Conservation (phyloP, 2,113 vertebrate species). For the Corvus cornix region DNA sequence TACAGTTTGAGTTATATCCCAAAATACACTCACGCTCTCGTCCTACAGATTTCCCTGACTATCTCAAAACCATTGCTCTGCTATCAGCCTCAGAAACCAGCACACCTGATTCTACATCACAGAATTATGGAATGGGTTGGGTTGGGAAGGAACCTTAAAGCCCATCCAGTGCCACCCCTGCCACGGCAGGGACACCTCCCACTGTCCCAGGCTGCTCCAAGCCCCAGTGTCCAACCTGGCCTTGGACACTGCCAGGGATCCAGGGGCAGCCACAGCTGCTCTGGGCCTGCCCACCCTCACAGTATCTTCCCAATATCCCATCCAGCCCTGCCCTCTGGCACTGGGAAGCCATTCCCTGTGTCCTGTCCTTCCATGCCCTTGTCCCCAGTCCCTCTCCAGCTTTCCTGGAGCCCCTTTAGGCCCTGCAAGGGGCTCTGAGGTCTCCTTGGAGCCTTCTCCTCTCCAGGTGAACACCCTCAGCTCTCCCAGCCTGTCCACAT, state of each 20-base stretch:
- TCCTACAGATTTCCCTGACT: neutral
- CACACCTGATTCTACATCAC: neutral
- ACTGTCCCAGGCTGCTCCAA: neutral
- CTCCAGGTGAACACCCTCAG: neutral
- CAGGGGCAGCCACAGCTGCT: neutral
- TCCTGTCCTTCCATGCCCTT: too few relatives aligned
- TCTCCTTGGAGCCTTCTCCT: neutral
- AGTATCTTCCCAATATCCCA: neutral
- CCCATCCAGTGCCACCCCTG: accelerated
- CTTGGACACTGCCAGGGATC: neutral
- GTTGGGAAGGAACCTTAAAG: neutral
- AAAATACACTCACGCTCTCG: accelerated
- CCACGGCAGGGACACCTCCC: neutral
- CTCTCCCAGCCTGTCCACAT: neutral
- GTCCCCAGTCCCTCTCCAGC: neutral
- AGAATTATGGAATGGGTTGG: neutral
- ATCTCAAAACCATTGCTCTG: neutral
- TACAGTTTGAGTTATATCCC: accelerated
- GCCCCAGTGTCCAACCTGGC: neutral
- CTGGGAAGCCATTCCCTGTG: neutral
- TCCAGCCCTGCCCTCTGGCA: neutral
- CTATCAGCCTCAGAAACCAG: neutral
- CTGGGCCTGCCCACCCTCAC: neutral
- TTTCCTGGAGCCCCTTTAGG: neutral
- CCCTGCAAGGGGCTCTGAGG: neutral